Base-by-base conservation (phyloP, 2,888 invertebrate species). In the Ganaspis brasiliensis region DNA sequence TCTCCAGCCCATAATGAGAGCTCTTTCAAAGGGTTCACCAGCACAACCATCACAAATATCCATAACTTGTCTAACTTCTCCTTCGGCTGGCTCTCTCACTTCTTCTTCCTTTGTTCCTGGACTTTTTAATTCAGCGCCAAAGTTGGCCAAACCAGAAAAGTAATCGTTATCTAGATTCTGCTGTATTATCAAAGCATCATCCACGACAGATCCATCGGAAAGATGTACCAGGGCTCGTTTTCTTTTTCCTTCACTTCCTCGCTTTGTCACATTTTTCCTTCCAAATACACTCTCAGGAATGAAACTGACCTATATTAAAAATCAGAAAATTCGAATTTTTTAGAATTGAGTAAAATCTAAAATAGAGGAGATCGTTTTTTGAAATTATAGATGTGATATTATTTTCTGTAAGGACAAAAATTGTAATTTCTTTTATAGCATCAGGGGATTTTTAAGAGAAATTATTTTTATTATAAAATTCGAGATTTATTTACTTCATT, bases 41-140 rank as follows among this genome's bases (percentile, higher is more conserved):
- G 95, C 93, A 85, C 97, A 97, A 0, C 95, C 95, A 76, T 95
- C 94, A 91, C 97, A 97, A 1, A 96, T 92, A 83, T 95, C 93
- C 95, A 96, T 95, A 0, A 97, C 96, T 10, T 95, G 95, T 84
- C 93, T 95, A 0, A 97, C 97, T 90, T 97, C 97, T 37, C 95
- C 96, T 89, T 97, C 96, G 0, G 97, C 97, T 0, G 96, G 96
- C 85, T 97, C 97, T 56, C 96, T 93, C 31, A 4, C 31, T 85
- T 96, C 96, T 78, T 96, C 95, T 71, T 93, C 93, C 91, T 94
- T 92, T 3, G 92, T 91, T 82, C 92, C 72, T 40, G 79, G 89
- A 78, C 90, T 89, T 78, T 91, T 90, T 9, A 91, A 87, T 79
- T 94, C 94, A 9, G 9, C n/a, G 0, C 95, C 96, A 52, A 95